These are phyloP conservation scores for Notolabrus celidotus DNA, from an alignment of 2,797 vertebrate genomes.

Conservation along the genomic window DNA sequence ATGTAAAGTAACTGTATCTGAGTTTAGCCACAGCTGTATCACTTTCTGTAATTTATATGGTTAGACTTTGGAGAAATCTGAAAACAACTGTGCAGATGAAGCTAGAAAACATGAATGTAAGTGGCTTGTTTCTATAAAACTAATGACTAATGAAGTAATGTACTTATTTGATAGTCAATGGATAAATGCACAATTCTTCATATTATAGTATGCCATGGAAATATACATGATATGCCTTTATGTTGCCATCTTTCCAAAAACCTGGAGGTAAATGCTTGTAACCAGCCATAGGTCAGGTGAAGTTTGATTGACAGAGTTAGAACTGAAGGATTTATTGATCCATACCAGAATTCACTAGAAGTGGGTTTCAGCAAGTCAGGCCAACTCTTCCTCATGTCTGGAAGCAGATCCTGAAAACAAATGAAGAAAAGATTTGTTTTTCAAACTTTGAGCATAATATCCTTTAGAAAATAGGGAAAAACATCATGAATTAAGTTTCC, in stretches of 20 bases:
- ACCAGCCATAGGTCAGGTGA: not conserved
- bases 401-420: constrained; percentile 82
- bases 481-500: not conserved
- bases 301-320: not conserved
- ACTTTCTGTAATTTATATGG: not conserved
- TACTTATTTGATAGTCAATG: too few species aligned
- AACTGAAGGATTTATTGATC: not conserved
- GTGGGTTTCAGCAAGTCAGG: constrained; percentile 78
- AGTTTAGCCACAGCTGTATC: not conserved
- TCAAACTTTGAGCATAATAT: not conserved
- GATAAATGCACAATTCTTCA: not conserved
- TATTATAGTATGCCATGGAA: not conserved
- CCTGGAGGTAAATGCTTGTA: not conserved
- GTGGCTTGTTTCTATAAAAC: too few species aligned
- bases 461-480: not conserved
- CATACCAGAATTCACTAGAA: constrained; percentile 81
- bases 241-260: not conserved
- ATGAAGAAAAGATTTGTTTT: constrained; percentile 6
- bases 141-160: too few species aligned
- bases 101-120: too few species aligned
- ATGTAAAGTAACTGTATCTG: not conserved
- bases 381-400: constrained; percentile 85
- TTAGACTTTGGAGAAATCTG: not conserved
- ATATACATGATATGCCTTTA: not conserved
- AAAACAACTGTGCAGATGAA: not conserved